Conservation (phyloP, 2,888 invertebrate species). For the Athetis lepigone region DNA sequence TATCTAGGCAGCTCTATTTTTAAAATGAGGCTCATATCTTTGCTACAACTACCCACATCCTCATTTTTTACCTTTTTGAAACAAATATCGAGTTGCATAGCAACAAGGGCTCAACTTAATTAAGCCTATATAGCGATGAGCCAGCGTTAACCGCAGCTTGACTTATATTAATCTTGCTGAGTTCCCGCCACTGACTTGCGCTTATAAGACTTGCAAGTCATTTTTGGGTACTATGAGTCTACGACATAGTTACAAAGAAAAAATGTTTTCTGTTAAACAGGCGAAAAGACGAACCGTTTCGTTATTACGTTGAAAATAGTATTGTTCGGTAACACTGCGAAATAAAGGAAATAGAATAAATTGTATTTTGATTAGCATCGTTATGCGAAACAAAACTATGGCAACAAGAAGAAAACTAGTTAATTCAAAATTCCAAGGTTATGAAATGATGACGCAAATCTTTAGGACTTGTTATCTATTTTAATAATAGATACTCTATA, state of each 20-base stretch:
- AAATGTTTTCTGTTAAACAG: slow-evolving; percentile 12
- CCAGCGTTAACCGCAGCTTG: slow-evolving; percentile 71
- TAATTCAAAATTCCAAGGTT: too few species aligned
- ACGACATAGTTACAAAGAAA: slow-evolving; percentile 48
- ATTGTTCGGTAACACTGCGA: not conserved
- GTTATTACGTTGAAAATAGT: not conserved
- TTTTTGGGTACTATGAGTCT: slow-evolving; percentile 59
- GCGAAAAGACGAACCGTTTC: slow-evolving; percentile 3
- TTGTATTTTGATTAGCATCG: not conserved
- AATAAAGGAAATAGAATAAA: not conserved
- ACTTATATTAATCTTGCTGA: slow-evolving; percentile 84
- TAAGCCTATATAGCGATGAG: slow-evolving; percentile 71
- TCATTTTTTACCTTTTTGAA: slow-evolving; percentile 10
- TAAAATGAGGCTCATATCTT: not conserved
- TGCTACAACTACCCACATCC: not conserved
- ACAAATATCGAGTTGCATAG: slow-evolving; percentile 51
- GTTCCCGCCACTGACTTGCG: slow-evolving; percentile 81
- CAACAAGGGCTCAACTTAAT: slow-evolving; percentile 68
- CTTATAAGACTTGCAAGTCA: slow-evolving; percentile 78
- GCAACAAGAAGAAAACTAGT: too few species aligned
- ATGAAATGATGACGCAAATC: too few species aligned
- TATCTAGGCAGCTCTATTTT: not conserved
- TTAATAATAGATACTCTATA: too few species aligned
- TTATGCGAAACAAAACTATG: too few species aligned
- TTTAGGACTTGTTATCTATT: too few species aligned